Percentiles rank a stretch among this genome's conserved stretches.
Evolutionary conservation across 2,113 vertebrate species (phyloP).

Genomic region (Guaruba guarouba): DNA sequence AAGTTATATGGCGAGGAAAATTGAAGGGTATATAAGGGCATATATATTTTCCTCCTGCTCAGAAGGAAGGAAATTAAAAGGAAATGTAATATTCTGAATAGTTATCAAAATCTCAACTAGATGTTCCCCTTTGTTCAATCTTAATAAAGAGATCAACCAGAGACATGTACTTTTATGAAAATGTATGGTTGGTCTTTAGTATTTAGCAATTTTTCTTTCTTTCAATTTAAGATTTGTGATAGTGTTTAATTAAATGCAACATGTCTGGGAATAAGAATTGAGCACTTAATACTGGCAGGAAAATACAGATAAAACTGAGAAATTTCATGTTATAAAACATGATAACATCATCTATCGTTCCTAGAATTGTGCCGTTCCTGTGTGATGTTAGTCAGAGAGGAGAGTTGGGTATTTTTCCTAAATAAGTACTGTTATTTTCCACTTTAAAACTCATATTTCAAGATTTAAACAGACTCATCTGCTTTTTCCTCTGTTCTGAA

Average conservation of each 20-base stretch:
- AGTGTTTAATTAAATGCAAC: neutral
- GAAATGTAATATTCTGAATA: neutral
- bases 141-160: neutral
- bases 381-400: neutral
- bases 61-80: neutral
- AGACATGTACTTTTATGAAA: neutral
- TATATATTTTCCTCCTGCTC: neutral
- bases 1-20: neutral
- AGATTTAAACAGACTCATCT: neutral
- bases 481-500: neutral
- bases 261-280: neutral
- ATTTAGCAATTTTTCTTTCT: neutral
- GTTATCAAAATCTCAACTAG: neutral
- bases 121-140: neutral
- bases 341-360: neutral
- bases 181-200: neutral
- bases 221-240: neutral
- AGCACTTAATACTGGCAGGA: neutral
- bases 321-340: neutral
- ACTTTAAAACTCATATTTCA: neutral
- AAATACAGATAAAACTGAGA: neutral
- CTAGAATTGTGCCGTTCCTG: neutral
- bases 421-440: neutral
- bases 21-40: constrained; percentile 5
- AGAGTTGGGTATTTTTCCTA: neutral